Percentiles rank a stretch among this genome's conserved stretches.
These are phyloP conservation scores for Aphidius gifuensis DNA, from an alignment of 1,140 invertebrate genomes.

Conservation along the genomic window DNA sequence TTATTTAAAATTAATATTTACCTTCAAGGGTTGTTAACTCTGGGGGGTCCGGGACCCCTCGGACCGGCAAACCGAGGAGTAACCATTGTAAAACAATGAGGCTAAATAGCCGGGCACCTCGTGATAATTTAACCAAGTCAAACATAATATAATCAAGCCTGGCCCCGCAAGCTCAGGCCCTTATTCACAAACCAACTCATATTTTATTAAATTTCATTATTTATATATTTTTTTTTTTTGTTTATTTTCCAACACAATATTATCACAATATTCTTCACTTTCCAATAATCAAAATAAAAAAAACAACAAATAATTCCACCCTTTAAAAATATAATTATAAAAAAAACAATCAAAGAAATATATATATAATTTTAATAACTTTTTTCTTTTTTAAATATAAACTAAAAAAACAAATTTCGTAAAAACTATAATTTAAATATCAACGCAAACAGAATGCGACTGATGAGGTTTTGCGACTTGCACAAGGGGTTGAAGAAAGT, in stretches of 20 bases:
- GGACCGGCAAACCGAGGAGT: constrained; percentile 28
- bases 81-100: constrained; percentile 32
- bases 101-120: constrained; percentile 29
- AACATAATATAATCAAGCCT: constrained; percentile 22
- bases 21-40: constrained; percentile 37
- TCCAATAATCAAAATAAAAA: too few relatives aligned
- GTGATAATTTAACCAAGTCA: constrained; percentile 20
- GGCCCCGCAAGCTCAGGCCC: constrained; percentile 25
- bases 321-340: too few relatives aligned
- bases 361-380: too few relatives aligned
- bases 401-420: too few relatives aligned
- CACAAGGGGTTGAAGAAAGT: too few relatives aligned
- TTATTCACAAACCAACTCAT: constrained; percentile 24
- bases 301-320: too few relatives aligned
- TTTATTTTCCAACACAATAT: neutral
- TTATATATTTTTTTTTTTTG: neutral
- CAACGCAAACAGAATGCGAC: too few relatives aligned
- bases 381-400: too few relatives aligned
- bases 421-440: too few relatives aligned
- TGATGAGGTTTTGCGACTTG: too few relatives aligned
- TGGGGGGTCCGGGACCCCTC: constrained; percentile 37
- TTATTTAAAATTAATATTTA: constrained; percentile 22
- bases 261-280: too few relatives aligned
- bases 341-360: too few relatives aligned
- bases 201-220: constrained; percentile 6